Conservation (phyloP, 2,113 vertebrate genomes). For the Grammomys dolichurus region DNA sequence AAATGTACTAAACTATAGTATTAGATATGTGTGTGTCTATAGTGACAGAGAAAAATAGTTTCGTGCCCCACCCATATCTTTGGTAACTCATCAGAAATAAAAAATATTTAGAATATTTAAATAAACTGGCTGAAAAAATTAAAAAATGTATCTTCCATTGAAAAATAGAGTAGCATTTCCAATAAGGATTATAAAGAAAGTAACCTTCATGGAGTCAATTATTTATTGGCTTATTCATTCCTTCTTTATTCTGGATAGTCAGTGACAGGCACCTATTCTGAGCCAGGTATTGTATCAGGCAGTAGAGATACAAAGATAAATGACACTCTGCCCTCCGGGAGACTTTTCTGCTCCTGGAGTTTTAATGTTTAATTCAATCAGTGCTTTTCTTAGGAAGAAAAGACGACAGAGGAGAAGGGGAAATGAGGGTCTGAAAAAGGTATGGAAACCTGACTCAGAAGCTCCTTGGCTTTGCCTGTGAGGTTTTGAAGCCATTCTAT, state of each 20-base stretch:
- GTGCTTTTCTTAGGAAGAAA: constrained; percentile 77
- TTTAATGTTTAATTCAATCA: constrained; percentile 82
- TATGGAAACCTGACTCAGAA: constrained; percentile 56
- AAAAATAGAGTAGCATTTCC: constrained; percentile 56
- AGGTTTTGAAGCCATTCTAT: constrained; percentile 38
- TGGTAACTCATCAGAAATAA: constrained; percentile 57
- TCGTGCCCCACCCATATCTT: background rate
- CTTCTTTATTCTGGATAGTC: constrained; percentile 51
- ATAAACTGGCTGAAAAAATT: constrained; percentile 50
- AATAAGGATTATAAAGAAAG: constrained; percentile 70
- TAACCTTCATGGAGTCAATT: constrained; percentile 7
- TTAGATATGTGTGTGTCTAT: background rate
- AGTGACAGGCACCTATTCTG: constrained; percentile 72
- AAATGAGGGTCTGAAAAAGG: constrained; percentile 66
- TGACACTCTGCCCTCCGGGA: constrained; percentile 68
- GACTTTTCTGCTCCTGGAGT: constrained; percentile 67
- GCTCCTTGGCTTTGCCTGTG: constrained; percentile 48
- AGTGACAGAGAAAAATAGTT: constrained; percentile 35
- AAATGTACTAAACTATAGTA: background rate
- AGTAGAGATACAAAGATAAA: constrained; percentile 76
- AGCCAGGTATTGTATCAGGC: constrained; percentile 67
- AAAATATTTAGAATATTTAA: constrained; percentile 55
- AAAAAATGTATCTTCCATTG: constrained; percentile 33
- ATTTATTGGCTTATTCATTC: constrained; percentile 69
- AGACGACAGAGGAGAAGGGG: constrained; percentile 39